Conservation (phyloP, 2,113 vertebrate genomes). For the Xenopus borealis region DNA sequence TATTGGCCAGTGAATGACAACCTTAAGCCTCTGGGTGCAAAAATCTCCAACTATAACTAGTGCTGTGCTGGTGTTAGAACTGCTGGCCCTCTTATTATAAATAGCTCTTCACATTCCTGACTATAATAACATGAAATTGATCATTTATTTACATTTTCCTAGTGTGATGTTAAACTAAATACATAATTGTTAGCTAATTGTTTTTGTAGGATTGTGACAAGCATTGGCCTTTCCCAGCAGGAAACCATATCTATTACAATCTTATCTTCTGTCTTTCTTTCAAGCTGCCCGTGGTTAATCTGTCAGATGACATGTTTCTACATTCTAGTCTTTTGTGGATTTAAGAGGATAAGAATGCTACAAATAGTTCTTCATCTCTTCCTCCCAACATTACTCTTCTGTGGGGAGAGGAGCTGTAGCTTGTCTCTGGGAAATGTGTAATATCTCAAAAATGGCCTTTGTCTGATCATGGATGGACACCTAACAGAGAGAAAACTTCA, state of each 20-base stretch:
- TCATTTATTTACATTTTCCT: no score
- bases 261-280: constrained; percentile 4
- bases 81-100: no score
- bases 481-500: background rate
- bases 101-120: no score
- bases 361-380: constrained; percentile 5
- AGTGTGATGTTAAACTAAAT: no score
- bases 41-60: no score
- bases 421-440: constrained; percentile 15
- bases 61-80: no score
- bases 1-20: no score
- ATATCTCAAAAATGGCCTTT: constrained; percentile 5
- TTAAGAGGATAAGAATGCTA: constrained; percentile 30
- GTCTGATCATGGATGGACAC: background rate
- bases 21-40: no score
- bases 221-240: background rate
- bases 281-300: constrained; percentile 12
- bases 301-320: constrained; percentile 25
- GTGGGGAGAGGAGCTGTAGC: constrained; percentile 13
- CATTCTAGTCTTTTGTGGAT: constrained; percentile 20
- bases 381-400: constrained; percentile 15
- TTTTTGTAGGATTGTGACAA: no score
- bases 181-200: no score
- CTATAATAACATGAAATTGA: no score
- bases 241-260: background rate